phyloP scores from a whole-genome alignment of 2,888 invertebrate species.

The Teleiodes luculella region DNA sequence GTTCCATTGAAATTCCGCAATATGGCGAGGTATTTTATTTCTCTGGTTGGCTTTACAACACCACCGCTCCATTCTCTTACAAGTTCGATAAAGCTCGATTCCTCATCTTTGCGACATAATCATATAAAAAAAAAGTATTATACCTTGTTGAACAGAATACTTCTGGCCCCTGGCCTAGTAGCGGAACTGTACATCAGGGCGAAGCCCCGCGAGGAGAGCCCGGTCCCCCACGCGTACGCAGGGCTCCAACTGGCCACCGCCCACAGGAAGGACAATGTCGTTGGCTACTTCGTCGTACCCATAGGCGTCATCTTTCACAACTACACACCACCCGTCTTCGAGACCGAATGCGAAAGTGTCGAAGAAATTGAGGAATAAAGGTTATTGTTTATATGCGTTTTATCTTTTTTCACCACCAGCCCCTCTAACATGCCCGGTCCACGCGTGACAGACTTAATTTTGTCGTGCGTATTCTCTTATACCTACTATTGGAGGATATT shows the following conservation, averaged over 20 bases:
- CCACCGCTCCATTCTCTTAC: too few species aligned
- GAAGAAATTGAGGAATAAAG: background rate
- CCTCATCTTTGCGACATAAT: too few species aligned
- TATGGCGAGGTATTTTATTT: too few species aligned
- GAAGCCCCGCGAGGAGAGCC: constrained; percentile 38
- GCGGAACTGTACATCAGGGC: constrained; percentile 41
- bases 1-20: too few species aligned
- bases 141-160: constrained; percentile 29
- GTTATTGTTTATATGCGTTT: background rate
- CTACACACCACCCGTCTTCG: constrained; percentile 20
- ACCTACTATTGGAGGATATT: too few species aligned
- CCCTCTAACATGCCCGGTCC: too few species aligned
- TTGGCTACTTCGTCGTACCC: constrained; percentile 50
- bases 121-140: too few species aligned
- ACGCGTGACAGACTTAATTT: too few species aligned
- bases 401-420: too few species aligned
- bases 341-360: background rate
- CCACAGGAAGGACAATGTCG: constrained; percentile 49
- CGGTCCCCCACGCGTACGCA: constrained; percentile 34
- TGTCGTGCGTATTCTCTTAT: too few species aligned
- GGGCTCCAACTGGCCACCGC: constrained; percentile 50
- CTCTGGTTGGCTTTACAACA: too few species aligned
- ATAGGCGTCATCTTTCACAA: constrained; percentile 48
- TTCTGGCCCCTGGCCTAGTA: constrained; percentile 50
- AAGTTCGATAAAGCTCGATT: too few species aligned